Percentiles rank a stretch among this genome's conserved stretches.
phyloP scores from a whole-genome alignment of 2,113 vertebrate genomes.

The Nicator chloris region DNA sequence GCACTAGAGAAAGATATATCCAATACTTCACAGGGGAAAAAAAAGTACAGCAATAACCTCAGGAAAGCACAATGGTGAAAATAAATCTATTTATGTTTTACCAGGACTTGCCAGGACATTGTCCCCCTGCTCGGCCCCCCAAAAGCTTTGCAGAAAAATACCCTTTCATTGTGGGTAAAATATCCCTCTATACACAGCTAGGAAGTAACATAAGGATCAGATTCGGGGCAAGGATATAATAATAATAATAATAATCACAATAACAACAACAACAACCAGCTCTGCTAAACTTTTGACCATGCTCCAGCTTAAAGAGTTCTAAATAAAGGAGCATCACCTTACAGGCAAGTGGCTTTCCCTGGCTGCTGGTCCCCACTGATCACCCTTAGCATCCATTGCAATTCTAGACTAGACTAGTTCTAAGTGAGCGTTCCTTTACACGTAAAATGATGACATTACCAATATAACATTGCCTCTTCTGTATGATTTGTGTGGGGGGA shows the following conservation, averaged over 20 bases:
- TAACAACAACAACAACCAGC: too few species aligned
- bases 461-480: not conserved
- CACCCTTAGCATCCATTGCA: not conserved
- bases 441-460: not conserved
- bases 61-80: not conserved
- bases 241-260: not conserved
- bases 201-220: not conserved
- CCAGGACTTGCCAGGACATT: not conserved
- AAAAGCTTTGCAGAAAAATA: not conserved
- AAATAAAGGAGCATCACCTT: not conserved
- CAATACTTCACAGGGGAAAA: not conserved
- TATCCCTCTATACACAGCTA: not conserved
- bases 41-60: not conserved
- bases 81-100: not conserved
- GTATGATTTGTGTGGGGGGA: not conserved
- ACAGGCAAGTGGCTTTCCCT: rapidly evolving
- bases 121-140: not conserved
- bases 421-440: not conserved
- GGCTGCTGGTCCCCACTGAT: not conserved
- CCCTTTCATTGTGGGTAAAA: not conserved
- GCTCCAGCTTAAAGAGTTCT: not conserved
- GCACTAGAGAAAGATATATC: not conserved
- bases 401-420: not conserved
- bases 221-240: not conserved
- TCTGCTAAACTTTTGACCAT: not conserved